These are phyloP conservation scores for Helogale parvula DNA, from an alignment of 2,113 vertebrate genomes.

Conservation along the genomic window DNA sequence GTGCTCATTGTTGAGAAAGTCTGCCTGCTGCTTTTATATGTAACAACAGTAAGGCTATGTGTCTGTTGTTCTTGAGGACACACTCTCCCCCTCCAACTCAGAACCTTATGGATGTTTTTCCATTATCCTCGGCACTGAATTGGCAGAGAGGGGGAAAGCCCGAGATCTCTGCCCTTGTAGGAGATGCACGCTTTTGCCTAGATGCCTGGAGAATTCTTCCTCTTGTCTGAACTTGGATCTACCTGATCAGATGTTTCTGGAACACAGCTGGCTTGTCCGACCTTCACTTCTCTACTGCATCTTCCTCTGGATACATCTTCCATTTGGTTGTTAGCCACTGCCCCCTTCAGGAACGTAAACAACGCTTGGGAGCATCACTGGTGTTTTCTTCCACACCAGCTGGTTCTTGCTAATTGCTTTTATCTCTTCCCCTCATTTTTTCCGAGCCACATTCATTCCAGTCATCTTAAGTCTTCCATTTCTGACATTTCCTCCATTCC, in stretches of 20 bases:
- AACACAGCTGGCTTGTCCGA: no score
- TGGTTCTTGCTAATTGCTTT: not conserved
- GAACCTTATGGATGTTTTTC: not conserved
- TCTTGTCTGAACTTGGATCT: not conserved
- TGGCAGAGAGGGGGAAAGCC: not conserved
- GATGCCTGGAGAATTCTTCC: not conserved
- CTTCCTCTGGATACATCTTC: not conserved
- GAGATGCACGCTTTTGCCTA: not conserved
- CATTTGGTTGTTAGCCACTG: not conserved
- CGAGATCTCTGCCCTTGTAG: not conserved
- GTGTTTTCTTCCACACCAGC: not conserved
- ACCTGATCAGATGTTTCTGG: not conserved
- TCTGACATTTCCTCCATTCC: not conserved
- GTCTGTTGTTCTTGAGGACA: not conserved
- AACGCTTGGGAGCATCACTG: accelerated
- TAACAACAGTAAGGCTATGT: not conserved
- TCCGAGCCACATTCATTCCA: accelerated
- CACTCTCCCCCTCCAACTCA: not conserved
- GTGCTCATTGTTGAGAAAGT: not conserved
- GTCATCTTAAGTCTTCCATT: not conserved
- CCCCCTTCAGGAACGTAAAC: accelerated
- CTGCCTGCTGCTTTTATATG: no score
- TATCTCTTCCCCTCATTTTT: not conserved
- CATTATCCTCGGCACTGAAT: not conserved
- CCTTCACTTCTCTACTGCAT: not conserved